Base-by-base conservation (phyloP, 2,113 vertebrate genomes). In the Delphinus delphis region DNA sequence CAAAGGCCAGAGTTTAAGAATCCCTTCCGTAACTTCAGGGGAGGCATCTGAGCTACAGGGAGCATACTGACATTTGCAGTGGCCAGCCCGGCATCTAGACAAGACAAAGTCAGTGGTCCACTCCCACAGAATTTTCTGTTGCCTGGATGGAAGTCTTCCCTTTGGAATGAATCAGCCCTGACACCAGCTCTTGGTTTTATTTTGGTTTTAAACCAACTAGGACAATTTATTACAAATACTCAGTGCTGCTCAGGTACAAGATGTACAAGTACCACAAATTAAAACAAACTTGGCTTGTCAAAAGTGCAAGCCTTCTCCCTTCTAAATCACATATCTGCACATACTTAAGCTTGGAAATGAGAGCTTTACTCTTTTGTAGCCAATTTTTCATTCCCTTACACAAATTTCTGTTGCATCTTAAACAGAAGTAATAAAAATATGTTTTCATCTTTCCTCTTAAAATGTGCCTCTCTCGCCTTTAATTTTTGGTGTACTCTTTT, bases 241-340 rank as follows among this genome's bases (percentile, higher is more conserved):
- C 82, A 89, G 68, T 47, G 50, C 73, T 44, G n/a, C 63, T 88
- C 76, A 94, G 88, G 91, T 93, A 97, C 95, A 95, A 95, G 93
- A 96, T 63, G 93, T 97, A 38, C 96, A 97, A 96, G 67, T 47
- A 60, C 63, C 63, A 96, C 71, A 97, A 82, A 94, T 50, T 58
- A 88, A 97, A 98, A 97, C n/a, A 94, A 96, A 82, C 93, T 97
- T 94, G 73, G 62, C 85, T 84, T 86, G 86, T 94, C 33, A 95
- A 79, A 74, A 95, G 31, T 36, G n/a, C 87, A 90, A 88, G 33
- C 15, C 23, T 53, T 96, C 65, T 94, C 33, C 38, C 62, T 94
- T 93, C 71, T 60, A 84, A 88, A 77, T 80, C 36, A 90, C 82
- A 47, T 70, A 38, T 81, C 95, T 83, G 38, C 28, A 94, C 82